Base-by-base conservation (phyloP, 2,797 vertebrate genomes). In the Holocentrus rufus region DNA sequence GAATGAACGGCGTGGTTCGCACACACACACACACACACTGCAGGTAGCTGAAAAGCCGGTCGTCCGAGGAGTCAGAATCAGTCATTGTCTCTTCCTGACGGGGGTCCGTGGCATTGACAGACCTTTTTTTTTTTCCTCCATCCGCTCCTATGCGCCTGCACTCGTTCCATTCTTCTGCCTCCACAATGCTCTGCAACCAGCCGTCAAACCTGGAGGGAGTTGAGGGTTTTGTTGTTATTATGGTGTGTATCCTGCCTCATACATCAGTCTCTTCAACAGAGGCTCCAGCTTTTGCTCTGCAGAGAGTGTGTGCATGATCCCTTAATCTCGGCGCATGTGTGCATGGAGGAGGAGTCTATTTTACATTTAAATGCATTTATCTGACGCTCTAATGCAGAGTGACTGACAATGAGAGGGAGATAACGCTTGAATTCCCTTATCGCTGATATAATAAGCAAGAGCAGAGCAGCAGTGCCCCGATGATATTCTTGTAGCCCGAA, bases 141-240 rank as follows among this genome's bases (percentile, higher is more conserved):
- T 52, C 14, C 36, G 7, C 63, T 70, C 76, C 46, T 25, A 49
- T 47, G 30, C 14, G n/a, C 42, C 22, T n/a, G 23, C 23, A 56
- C 14, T 47, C 31, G 30, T 15, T 69, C 54, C 56, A 47, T 27
- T 70, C 39, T 52, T 66, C 68, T 64, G 46, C 15, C 18, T 74
- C 59, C 60, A 44, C 15, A 22, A 15, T 11, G 7, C n/a, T 39
- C 54, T 65, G 42, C 50, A 65, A n/a, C n/a, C n/a, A 76, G 5
- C 39, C 52, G 22, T 90, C 86, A 90, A 46, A 85, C 82, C 91
- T 90, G 73, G 5, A 72, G 68, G 65, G 22, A 27, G 65, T 49
- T 0, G 60, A 31, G 22, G 31, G 50, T 20, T 22, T 39, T 60
- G 20, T 39, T 11, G 7, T 14, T 22, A 36, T 42, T 8, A 23